These are phyloP conservation scores for Suillia variegata DNA, from an alignment of 2,888 invertebrate species.

Conservation along the genomic window DNA sequence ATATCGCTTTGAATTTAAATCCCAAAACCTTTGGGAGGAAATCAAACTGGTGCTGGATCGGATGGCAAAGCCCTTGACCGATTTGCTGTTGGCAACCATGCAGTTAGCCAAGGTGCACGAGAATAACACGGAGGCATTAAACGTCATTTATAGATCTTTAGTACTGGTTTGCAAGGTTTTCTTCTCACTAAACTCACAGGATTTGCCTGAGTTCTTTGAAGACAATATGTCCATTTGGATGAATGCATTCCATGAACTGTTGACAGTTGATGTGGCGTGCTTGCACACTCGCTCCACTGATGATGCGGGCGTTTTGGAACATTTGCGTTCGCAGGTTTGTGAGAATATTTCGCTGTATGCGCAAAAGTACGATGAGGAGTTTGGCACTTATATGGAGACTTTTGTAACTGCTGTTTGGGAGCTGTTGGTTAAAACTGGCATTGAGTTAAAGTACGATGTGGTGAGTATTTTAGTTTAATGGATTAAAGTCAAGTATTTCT, in stretches of 20 bases:
- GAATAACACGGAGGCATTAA: slow-evolving; percentile 78
- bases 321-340: slow-evolving; percentile 93
- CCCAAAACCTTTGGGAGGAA: slow-evolving; percentile 92
- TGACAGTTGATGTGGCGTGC: slow-evolving; percentile 78
- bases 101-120: slow-evolving; percentile 78
- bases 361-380: slow-evolving; percentile 98
- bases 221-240: slow-evolving; percentile 97
- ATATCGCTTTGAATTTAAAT: slow-evolving; percentile 95
- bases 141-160: slow-evolving; percentile 87
- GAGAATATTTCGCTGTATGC: slow-evolving; percentile 95
- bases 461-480: slow-evolving; percentile 63
- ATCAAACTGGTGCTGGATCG: slow-evolving; percentile 95
- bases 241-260: slow-evolving; percentile 82
- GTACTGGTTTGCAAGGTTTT: slow-evolving; percentile 92
- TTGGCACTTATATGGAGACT: slow-evolving; percentile 82
- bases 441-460: slow-evolving; percentile 87
- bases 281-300: slow-evolving; percentile 82
- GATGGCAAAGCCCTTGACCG: slow-evolving; percentile 92
- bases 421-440: slow-evolving; percentile 82
- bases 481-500: neutral
- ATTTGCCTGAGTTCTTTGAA: slow-evolving; percentile 98
- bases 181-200: slow-evolving; percentile 96
- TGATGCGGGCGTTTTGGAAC: slow-evolving; percentile 86
- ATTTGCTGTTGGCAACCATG: slow-evolving; percentile 89
- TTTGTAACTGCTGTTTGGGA: slow-evolving; percentile 97